Percentiles rank a stretch among this genome's conserved stretches.
These are phyloP conservation scores for Nemopilema nomurai DNA, from an alignment of 30 jellyfish, hydroid and myxozoan genomes.

Conservation along the genomic window DNA sequence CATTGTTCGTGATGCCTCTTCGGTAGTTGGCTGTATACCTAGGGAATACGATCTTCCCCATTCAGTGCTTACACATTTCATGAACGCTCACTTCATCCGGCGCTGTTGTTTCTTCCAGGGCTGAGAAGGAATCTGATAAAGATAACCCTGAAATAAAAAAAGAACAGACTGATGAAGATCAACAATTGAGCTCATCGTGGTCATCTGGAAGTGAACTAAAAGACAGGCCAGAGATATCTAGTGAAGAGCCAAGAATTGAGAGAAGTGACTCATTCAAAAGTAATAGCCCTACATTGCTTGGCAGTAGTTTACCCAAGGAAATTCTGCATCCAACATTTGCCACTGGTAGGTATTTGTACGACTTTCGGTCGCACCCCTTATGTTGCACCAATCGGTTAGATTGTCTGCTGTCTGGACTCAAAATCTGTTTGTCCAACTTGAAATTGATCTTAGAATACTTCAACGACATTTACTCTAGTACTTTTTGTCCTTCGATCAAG, in stretches of 20 bases:
- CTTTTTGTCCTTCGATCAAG: too few relatives aligned
- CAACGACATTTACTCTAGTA: too few relatives aligned
- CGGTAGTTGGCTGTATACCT: not conserved
- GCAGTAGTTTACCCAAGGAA: constrained; percentile 61
- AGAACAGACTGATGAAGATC: not conserved
- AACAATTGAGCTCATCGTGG: constrained; percentile 38
- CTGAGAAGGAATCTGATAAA: constrained; percentile 59
- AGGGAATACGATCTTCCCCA: too few relatives aligned
- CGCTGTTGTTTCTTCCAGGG: constrained; percentile 33
- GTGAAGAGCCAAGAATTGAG: not conserved
- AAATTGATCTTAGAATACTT: too few relatives aligned
- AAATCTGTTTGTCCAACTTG: too few relatives aligned
- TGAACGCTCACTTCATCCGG: not conserved
- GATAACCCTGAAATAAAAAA: constrained; percentile 8
- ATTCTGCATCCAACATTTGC: constrained; percentile 67
- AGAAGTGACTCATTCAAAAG: constrained; percentile 3
- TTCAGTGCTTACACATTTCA: too few relatives aligned
- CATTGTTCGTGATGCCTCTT: not conserved
- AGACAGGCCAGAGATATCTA: constrained; percentile 15
- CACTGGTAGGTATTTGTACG: constrained; percentile 25
- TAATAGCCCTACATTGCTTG: constrained; percentile 17
- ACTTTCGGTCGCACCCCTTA: not conserved
- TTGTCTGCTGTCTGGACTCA: too few relatives aligned
- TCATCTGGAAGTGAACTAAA: constrained; percentile 9
- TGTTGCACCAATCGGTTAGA: too few relatives aligned